Evolutionary conservation across 2,113 vertebrate genomes (phyloP).

Genomic region (Equus quagga): DNA sequence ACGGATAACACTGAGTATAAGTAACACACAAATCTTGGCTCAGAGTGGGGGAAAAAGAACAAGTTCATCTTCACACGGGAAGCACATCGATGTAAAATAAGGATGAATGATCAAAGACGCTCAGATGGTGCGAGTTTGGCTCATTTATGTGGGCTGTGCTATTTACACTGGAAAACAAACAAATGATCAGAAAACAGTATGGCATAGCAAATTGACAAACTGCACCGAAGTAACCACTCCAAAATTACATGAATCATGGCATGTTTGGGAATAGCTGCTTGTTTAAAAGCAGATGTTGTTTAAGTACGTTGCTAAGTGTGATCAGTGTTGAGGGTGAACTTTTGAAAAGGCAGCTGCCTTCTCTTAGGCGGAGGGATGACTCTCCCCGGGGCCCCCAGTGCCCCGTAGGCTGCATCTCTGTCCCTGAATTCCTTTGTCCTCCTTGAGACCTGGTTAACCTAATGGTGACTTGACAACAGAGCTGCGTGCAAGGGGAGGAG

Average conservation of each 20-base stretch:
- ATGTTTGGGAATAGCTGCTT: background rate
- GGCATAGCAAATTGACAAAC: background rate
- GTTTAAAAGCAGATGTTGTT: slow-evolving; percentile 55
- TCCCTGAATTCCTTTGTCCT: accelerated
- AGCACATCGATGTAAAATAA: accelerated
- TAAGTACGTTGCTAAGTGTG: background rate
- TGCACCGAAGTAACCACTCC: background rate
- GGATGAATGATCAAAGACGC: background rate
- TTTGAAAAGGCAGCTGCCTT: background rate
- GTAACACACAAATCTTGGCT: background rate
- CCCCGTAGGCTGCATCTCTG: background rate
- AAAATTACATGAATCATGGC: background rate
- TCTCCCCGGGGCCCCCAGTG: accelerated
- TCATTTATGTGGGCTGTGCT: slow-evolving; percentile 54
- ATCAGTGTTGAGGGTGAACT: background rate
- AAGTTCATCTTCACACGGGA: background rate
- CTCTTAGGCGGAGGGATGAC: background rate
- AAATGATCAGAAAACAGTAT: background rate
- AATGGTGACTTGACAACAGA: background rate
- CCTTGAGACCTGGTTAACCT: background rate
- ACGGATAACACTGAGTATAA: background rate
- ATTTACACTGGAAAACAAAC: slow-evolving; percentile 43
- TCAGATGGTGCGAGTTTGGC: background rate
- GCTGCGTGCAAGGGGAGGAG: accelerated
- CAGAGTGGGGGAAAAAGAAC: background rate